Conservation (phyloP, 2,888 invertebrate species). For the Flexamia atlantica region DNA sequence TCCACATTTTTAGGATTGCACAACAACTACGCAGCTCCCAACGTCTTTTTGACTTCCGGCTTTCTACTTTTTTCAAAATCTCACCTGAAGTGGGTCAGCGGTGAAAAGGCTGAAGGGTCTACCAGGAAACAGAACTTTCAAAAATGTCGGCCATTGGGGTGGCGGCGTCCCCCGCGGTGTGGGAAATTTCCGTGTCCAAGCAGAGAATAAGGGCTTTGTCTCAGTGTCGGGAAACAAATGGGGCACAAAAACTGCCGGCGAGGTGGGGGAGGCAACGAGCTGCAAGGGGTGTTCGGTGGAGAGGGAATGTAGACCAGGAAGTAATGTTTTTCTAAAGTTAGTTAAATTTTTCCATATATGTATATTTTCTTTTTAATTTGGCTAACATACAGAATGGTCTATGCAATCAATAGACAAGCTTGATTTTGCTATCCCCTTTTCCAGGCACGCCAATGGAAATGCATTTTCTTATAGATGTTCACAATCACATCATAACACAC, state of each 20-base stretch:
- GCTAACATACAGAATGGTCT: no score
- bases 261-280: not conserved
- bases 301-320: no score
- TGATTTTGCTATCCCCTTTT: no score
- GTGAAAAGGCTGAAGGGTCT: not conserved
- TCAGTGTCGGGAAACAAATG: constrained; percentile 12
- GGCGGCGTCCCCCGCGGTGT: constrained; percentile 5
- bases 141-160: constrained; percentile 43
- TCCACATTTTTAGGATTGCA: no score
- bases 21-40: not conserved
- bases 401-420: no score
- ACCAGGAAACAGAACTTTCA: constrained; percentile 35
- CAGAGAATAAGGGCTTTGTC: constrained; percentile 31
- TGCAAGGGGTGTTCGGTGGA: not conserved
- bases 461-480: no score
- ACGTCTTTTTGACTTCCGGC: not conserved
- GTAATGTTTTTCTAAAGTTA: no score
- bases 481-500: no score
- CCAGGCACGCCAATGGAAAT: no score
- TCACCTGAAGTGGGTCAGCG: constrained; percentile 53
- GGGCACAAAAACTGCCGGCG: constrained; percentile 15
- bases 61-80: constrained; percentile 30
- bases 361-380: no score
- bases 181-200: constrained; percentile 47
- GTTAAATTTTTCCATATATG: no score